Evolutionary conservation across 2,888 invertebrate genomes (phyloP).

Genomic region (Drosophila sordidula): DNA sequence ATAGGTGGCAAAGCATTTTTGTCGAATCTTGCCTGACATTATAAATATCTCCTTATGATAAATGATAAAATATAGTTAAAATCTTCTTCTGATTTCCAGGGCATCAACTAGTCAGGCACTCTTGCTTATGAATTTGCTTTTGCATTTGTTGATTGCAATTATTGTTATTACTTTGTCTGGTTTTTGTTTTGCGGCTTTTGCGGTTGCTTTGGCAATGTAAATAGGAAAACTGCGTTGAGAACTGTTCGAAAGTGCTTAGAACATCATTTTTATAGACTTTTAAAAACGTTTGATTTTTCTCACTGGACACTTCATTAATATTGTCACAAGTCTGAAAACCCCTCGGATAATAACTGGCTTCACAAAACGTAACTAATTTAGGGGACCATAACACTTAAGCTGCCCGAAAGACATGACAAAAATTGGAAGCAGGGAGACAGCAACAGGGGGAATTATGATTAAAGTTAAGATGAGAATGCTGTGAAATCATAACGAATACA

Average conservation of each 20-base stretch:
- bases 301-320: conserved; percentile 59
- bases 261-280: conserved; percentile 12
- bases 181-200: conserved; percentile 34
- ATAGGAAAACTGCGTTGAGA: conserved; percentile 19
- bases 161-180: conserved; percentile 34
- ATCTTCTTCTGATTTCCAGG: neutral
- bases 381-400: conserved; percentile 76
- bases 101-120: conserved; percentile 6
- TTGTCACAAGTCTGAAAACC: conserved; percentile 39
- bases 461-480: conserved; percentile 2
- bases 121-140: conserved; percentile 12
- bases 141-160: conserved; percentile 45
- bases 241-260: neutral
- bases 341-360: conserved; percentile 12
- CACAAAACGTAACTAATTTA: conserved; percentile 60
- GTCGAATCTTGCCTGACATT: too few species aligned
- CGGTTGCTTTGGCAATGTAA: conserved; percentile 35
- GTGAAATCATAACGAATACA: conserved; percentile 33
- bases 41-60: too few species aligned
- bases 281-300: conserved; percentile 2
- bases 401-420: conserved; percentile 66
- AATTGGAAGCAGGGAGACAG: conserved; percentile 28
- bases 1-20: too few species aligned
- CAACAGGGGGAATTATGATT: conserved; percentile 38
- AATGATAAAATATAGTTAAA: neutral